These are phyloP conservation scores for Drosophila planitibia DNA, from an alignment of 2,888 invertebrate genomes.

Conservation along the genomic window DNA sequence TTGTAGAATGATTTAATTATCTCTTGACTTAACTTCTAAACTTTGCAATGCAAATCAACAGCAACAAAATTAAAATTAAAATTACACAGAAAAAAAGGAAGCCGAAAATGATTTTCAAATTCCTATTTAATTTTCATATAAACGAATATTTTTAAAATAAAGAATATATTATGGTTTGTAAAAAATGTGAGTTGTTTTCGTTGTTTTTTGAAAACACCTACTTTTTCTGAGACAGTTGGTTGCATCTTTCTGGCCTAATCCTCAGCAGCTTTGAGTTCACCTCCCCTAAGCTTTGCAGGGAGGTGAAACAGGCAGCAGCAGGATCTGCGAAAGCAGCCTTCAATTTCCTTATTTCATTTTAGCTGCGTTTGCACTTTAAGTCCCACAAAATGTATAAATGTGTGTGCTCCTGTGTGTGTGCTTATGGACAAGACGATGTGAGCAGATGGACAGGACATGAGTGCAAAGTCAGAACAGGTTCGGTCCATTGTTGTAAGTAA, in stretches of 20 bases:
- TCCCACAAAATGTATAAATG: conserved; percentile 2
- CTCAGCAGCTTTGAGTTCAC: conserved; percentile 40
- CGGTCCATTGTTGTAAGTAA: conserved; percentile 21
- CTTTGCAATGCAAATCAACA: conserved; percentile 48
- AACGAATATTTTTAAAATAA: neutral
- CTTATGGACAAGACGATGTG: conserved; percentile 22
- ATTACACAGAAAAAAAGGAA: neutral
- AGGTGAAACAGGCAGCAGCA: neutral
- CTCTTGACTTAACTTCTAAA: conserved; percentile 51
- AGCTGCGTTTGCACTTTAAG: conserved; percentile 43
- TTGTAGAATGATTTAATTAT: conserved; percentile 60
- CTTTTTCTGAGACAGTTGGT: neutral
- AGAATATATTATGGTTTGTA: neutral
- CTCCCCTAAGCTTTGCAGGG: conserved; percentile 14
- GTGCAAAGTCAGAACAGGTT: conserved; percentile 13
- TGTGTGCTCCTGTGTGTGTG: neutral
- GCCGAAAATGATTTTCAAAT: neutral
- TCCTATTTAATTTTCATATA: neutral
- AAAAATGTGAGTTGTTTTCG: neutral
- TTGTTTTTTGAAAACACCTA: neutral
- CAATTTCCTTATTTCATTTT: conserved; percentile 36
- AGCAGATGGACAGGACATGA: conserved; percentile 10
- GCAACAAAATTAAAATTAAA: conserved; percentile 23
- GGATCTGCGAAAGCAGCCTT: neutral
- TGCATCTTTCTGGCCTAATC: conserved; percentile 43